A percentile compares a stretch with the other conserved stretches of the same genome.
Evolutionary conservation across 2,888 invertebrate genomes (phyloP).

Genomic region (Cephus spinipes): DNA sequence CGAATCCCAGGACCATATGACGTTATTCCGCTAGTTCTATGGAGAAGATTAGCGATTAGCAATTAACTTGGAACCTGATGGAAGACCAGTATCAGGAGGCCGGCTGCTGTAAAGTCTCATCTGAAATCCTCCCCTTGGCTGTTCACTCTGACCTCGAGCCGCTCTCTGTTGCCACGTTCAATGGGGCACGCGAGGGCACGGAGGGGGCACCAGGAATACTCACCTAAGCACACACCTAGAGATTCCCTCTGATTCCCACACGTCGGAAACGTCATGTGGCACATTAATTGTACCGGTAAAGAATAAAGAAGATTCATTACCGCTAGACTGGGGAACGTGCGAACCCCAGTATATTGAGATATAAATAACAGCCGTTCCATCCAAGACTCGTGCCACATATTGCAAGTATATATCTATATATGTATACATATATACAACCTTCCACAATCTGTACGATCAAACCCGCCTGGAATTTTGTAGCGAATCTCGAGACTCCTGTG

Average conservation of each 20-base stretch:
- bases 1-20: background rate
- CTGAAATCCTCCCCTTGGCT: background rate
- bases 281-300: slow-evolving; percentile 58
- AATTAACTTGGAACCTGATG: slow-evolving; percentile 52
- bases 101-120: background rate
- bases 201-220: background rate
- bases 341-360: slow-evolving; percentile 29
- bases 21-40: slow-evolving; percentile 4
- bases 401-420: background rate
- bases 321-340: slow-evolving; percentile 37
- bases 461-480: background rate
- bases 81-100: slow-evolving; percentile 10
- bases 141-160: background rate
- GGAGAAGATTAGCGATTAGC: slow-evolving; percentile 40
- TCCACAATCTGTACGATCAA: background rate
- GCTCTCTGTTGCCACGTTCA: background rate
- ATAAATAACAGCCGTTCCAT: slow-evolving; percentile 21
- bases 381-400: background rate
- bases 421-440: background rate
- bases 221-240: background rate
- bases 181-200: background rate
- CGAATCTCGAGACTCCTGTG: background rate
- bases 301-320: slow-evolving; percentile 55
- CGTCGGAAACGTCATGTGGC: slow-evolving; percentile 63
- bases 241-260: slow-evolving; percentile 49